Evolutionary conservation across 2,113 vertebrate species (phyloP), one percentile per base, ranked within the genome.

Genomic region (Vombatus ursinus): DNA sequence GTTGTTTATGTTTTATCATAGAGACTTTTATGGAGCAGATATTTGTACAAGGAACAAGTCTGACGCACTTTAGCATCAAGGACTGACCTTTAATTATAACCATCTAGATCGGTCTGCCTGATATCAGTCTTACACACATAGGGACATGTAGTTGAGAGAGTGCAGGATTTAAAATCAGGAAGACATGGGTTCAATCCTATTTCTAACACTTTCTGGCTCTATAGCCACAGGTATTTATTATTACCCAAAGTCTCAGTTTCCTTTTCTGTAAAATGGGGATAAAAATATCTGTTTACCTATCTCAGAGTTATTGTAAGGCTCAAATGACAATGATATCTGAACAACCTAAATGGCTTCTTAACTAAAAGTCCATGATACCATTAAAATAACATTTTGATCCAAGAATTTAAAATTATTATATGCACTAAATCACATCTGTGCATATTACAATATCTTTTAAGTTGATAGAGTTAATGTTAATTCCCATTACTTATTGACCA

Each of bases 1-100:
- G 89, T 94, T 96, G 94, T 97, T 96, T 96, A 8, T 96, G 91
- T 52, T 97, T 97, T 98, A 97, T 96, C 50, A 94, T 47, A 50
- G 28, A 94, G 89, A 28, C 91, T 93, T 95, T 98, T 95, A 95
- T 94, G 93, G 50, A 96, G 95, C 19, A 96, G 3, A 53, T 8
- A 95, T 97, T 97, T 98, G 91, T 97, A 96, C 84, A 95, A 97
- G 97, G 44, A 10, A 26, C 25, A 96, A 52, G 8, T 96, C 95
- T 98, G 93, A 96, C 37, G 50, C 89, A 97, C 24, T 10, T 23
- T 90, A 23, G 10, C 49, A 96, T 50, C 91, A 89, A 52, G 92
- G 96, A 28, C 47, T 37, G 52, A 97, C 44, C 91, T 95, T 92
- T 92, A 93, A 96, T 50, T 44, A 95, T 96, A 97, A 95, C 19